Percentiles rank a stretch among this genome's conserved stretches.
These are phyloP conservation scores for Nephrotoma flavescens DNA, from an alignment of 2,888 invertebrate species.

Conservation along the genomic window DNA sequence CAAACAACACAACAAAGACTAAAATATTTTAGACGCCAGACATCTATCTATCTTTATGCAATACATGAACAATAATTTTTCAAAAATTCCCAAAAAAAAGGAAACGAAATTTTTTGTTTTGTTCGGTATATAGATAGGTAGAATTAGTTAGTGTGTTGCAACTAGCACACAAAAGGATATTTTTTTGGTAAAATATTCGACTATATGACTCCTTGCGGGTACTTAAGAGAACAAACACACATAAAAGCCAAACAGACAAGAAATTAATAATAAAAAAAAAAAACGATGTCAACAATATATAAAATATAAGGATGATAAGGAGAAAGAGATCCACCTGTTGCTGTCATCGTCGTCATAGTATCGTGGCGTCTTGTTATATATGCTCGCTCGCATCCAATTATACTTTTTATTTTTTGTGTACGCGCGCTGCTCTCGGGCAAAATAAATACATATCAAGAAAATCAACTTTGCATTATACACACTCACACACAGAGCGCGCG, in stretches of 20 bases:
- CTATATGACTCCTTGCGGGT: not conserved
- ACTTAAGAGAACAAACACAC: not conserved
- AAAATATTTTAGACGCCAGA: not conserved
- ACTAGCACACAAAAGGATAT: not conserved
- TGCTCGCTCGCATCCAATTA: not conserved
- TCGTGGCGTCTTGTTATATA: not conserved
- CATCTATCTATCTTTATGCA: not conserved
- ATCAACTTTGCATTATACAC: not conserved
- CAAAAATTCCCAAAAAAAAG: not conserved
- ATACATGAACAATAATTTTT: not conserved
- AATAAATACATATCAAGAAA: not conserved
- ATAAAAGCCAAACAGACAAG: not conserved
- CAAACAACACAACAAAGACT: not conserved
- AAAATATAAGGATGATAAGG: not conserved
- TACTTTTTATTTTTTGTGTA: not conserved
- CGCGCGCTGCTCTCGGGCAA: not conserved
- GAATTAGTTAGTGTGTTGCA: not conserved
- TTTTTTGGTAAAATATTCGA: not conserved
- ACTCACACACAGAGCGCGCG: not conserved
- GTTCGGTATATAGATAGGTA: not conserved
- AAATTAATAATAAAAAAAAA: not conserved
- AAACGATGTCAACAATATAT: not conserved
- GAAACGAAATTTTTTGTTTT: not conserved
- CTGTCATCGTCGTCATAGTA: not conserved
- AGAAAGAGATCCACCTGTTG: not conserved